Evolutionary conservation across 2,797 vertebrate genomes (phyloP).

Genomic region (Smutsia gigantea): DNA sequence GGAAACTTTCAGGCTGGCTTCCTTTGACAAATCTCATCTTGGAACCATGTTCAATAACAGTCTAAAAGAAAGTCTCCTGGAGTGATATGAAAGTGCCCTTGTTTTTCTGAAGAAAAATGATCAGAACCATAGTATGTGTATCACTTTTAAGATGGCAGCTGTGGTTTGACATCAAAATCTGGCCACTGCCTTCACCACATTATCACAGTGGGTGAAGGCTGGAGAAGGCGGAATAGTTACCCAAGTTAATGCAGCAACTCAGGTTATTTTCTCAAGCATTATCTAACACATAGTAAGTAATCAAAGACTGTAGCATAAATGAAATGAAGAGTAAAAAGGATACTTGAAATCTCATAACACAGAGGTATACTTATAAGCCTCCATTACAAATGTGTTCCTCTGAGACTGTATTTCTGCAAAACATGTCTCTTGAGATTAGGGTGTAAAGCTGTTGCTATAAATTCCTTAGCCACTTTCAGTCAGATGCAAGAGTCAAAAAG

Average conservation of each 20-base stretch:
- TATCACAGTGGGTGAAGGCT: background rate
- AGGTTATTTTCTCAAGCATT: background rate
- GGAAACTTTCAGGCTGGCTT: background rate
- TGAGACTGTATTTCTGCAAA: background rate
- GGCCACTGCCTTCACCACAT: background rate
- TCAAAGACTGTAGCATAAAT: background rate
- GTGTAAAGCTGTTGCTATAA: background rate
- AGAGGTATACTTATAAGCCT: background rate
- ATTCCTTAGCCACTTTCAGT: background rate
- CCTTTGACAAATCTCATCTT: slow-evolving; percentile 11
- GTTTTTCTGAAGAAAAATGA: background rate
- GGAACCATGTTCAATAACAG: background rate
- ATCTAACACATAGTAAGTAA: background rate
- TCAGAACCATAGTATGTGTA: background rate
- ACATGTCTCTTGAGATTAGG: background rate
- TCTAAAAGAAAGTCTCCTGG: background rate
- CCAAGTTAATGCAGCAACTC: background rate
- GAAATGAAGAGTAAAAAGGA: background rate
- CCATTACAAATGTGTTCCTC: background rate
- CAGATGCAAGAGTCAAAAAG: background rate
- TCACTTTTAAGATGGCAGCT: background rate
- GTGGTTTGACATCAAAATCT: background rate
- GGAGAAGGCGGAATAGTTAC: background rate
- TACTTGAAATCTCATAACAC: background rate
- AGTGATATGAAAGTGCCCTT: slow-evolving; percentile 17